Base-by-base conservation (phyloP, 2,113 vertebrate genomes). In the Penelope pileata region DNA sequence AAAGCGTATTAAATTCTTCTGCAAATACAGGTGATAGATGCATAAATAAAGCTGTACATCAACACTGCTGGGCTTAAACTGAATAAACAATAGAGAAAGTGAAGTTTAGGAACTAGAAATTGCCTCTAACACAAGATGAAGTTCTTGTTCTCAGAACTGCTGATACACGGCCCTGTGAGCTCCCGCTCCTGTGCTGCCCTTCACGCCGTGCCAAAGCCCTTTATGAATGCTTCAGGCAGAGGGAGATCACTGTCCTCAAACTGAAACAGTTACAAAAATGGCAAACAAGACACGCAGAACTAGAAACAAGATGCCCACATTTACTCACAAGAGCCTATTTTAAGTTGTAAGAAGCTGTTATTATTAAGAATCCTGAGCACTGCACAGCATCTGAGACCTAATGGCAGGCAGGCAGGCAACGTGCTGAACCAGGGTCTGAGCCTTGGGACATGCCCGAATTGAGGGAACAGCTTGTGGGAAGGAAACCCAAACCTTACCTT, bases 21-120 rank as follows among this genome's bases (percentile, higher is more conserved):
- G 5, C 67, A 47, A 66, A 1, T 18, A 24, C 9, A 36, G 73
- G 43, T 0, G 1, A 54, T 4, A 17, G 70, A 45, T 11, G 7
- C 47, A 69, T 12, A 0, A 42, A 79, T 26, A 53, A 68, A 86
- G 51, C 4, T 66, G 47, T 30, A 19, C 40, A 86, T 10, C 42
- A 54, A 6, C 48, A 40, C 1, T 16, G 15, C n/a, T 67, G 68
- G 12, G 23, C n/a, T 68, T 42, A 29, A 66, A 69, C 11, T n/a
- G 36, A 58, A n/a, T 43, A 67, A 66, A 32, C 15, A 42, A 5
- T 10, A 30, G 12, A 50, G 53, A 78, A 83, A 48, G n/a, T 5
- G 17, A 78, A 78, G 6, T 27, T 13, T 8, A 48, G 27, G 38
- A 59, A 42, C 0, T 16, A 22, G 16, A 32, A 21, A 23, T 22